Conservation (phyloP, 2,113 vertebrate species). For the Pelusios castaneus region DNA sequence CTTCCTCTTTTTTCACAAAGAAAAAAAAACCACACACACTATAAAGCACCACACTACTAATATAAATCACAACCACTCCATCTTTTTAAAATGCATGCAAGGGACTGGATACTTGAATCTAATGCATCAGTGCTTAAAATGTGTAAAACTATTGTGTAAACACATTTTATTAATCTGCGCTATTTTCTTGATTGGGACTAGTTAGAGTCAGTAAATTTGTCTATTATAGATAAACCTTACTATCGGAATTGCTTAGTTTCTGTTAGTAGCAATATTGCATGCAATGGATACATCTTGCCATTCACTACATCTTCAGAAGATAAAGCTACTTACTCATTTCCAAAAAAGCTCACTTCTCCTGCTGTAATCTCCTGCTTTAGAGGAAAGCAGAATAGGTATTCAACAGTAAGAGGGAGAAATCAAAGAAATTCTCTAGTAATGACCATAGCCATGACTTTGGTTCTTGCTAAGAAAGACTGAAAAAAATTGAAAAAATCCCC, state of each 20-base stretch:
- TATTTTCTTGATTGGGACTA: neutral
- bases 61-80: neutral
- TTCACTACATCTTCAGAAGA: neutral
- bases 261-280: neutral
- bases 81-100: neutral
- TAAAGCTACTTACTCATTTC: neutral
- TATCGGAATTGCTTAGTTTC: neutral
- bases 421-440: neutral
- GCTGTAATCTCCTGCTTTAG: neutral
- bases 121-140: neutral
- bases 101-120: neutral
- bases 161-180: neutral
- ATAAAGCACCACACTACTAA: neutral
- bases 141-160: neutral
- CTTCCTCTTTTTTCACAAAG: neutral
- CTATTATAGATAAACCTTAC: neutral
- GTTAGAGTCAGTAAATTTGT: neutral
- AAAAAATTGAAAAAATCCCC: neutral
- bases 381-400: neutral
- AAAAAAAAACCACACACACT: neutral
- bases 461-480: neutral
- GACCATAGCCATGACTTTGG: neutral
- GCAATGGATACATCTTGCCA: neutral
- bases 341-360: neutral
- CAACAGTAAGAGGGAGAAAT: neutral